Percentiles rank a stretch among this genome's conserved stretches.
Conservation (phyloP, 2,888 invertebrate species). For the Xanthorhoe spadicearia region DNA sequence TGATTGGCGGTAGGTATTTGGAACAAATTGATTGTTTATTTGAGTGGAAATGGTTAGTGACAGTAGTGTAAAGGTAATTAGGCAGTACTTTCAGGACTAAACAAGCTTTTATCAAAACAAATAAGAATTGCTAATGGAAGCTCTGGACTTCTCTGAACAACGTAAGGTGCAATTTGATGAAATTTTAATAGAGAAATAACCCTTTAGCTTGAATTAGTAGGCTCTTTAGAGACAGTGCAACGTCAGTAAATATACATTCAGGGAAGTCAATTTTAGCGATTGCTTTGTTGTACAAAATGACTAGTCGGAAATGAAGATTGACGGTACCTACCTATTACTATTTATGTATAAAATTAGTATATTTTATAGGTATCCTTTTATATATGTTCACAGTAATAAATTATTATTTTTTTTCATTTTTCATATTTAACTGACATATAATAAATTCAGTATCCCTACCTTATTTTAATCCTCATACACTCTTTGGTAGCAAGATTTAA, state of each 20-base stretch:
- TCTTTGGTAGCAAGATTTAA: background rate
- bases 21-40: conserved; percentile 12
- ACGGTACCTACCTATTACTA: background rate
- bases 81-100: background rate
- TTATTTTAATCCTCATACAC: background rate
- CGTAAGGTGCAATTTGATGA: background rate
- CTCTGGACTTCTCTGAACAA: background rate
- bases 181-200: background rate
- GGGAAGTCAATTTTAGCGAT: conserved; percentile 1
- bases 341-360: too few species aligned
- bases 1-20: conserved; percentile 23
- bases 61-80: background rate
- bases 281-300: background rate
- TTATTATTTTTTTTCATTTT: background rate
- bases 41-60: conserved; percentile 7
- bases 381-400: too few species aligned
- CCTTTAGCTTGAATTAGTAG: background rate
- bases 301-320: background rate
- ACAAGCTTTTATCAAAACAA: background rate
- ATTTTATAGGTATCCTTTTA: too few species aligned
- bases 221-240: background rate
- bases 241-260: conserved; percentile 4
- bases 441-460: background rate
- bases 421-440: background rate
- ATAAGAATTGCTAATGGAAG: background rate